phyloP scores from a whole-genome alignment of 53 echinoderm and acorn worm genomes.

The Holothuria scabra region DNA sequence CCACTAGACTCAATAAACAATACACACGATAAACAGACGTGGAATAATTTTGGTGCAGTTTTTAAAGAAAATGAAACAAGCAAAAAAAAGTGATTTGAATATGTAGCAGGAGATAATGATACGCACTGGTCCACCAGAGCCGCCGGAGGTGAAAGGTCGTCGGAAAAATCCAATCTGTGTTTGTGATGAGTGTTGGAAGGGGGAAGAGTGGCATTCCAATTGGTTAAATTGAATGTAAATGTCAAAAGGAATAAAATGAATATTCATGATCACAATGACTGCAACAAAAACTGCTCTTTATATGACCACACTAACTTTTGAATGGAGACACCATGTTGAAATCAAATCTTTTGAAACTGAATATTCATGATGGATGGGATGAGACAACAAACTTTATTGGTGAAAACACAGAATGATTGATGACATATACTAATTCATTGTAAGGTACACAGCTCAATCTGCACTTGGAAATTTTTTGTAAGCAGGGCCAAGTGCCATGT shows the following conservation, averaged over 20 bases:
- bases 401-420: too few relatives aligned
- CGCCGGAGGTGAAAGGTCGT: conserved; percentile 70
- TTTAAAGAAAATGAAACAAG: conserved; percentile 3
- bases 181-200: neutral
- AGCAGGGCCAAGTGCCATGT: too few relatives aligned
- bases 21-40: too few relatives aligned
- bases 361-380: too few relatives aligned
- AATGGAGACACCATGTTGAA: too few relatives aligned
- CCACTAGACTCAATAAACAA: too few relatives aligned
- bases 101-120: conserved; percentile 31
- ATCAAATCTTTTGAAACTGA: too few relatives aligned
- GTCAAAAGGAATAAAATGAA: neutral
- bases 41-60: neutral
- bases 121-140: conserved; percentile 92
- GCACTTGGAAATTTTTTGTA: too few relatives aligned
- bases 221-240: conserved; percentile 36
- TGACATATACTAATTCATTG: too few relatives aligned
- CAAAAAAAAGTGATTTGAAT: neutral
- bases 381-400: too few relatives aligned
- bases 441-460: too few relatives aligned
- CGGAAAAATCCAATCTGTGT: conserved; percentile 92
- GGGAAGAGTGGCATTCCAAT: conserved; percentile 51
- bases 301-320: neutral
- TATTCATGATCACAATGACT: conserved; percentile 8
- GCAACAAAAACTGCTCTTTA: neutral